Base-by-base conservation (phyloP, 2,113 vertebrate species). In the Dicentrarchus labrax region DNA sequence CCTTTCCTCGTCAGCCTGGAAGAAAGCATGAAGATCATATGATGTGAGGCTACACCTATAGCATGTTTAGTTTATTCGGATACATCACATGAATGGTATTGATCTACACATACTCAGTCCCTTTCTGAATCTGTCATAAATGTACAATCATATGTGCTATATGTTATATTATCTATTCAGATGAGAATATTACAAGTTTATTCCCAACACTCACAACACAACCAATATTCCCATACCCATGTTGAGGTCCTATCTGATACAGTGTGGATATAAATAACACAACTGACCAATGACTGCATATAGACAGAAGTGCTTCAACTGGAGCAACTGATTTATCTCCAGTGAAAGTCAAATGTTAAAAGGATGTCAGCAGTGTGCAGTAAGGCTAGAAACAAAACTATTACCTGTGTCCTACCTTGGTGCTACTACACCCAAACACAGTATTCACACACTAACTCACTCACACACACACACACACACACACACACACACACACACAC, bases 1-100 rank as follows among this genome's bases (percentile, higher is more conserved):
- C 93, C 98, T 97, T 93, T 99, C 98, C 43, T 99, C 98, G 73
- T 99, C 98, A 73, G 98, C 98, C 98, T 99, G 94, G 1, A 73
- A 72, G 53, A 72, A 68, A 81, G 8, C 15, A 85, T 39, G 12
- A 47, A 73, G 9, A 66, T 3, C 0, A 68, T 5, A 38, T 21
- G 30, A 57, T 24, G n/a, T 41, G n/a, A 74, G 19, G 38, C 15
- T n/a, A 19, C 13, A 60, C 61, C 6, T 48, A 24, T 3, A 51
- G 4, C 41, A 54, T 16, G 36, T 36, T 36, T 22, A 24, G 4
- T 9, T 30, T 51, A 70, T 59, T 48, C 17, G n/a, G 21, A 39
- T 4, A 43, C 11, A 17, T 38, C 11, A 21, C 36, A 17, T 17
- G 4, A 8, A 54, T 17, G 21, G 17, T n/a, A 53, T 2, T 22